Evolutionary conservation across 2,113 vertebrate species (phyloP), one percentile per base, ranked within the genome.

Genomic region (Calidris pugnax): DNA sequence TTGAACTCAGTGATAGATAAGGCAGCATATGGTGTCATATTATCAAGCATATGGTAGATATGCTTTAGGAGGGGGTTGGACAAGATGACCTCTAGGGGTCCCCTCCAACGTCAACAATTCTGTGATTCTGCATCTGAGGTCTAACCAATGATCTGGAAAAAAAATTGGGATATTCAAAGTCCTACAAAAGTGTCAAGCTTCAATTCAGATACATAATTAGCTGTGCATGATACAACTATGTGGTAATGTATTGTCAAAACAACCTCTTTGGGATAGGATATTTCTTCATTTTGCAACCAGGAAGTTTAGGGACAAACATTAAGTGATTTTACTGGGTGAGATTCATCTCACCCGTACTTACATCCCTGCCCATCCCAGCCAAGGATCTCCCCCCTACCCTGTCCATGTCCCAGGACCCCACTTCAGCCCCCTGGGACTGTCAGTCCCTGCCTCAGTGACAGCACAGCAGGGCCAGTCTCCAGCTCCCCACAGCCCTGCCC

Each of bases 351-450:
- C 9, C 6, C 6, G 5, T 35, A 21, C 41, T 63, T 57, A 85
- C 35, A n/a, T 35, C 7, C 39, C n/a, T 59, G 3, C 18, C 17
- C 0, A 1, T 41, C 28, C 39, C 7, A 0, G 0, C 6, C 37
- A 51, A 78, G 55, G 27, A 10, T 45, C 6, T 39, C 8, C 3
- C 18, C 3, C 2, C 7, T 1, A 56, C 8, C 21, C n/a, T 15
- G 2, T 1, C 11, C 45, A 35, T 17, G 41, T 19, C 8, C 28
- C 43, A 51, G 19, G 15, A 32, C 7, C 10, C 24, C 33, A 10
- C 32, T 74, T 24, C 56, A 47, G 2, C 1, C 10, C 12, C 8
- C 20, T 1, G 5, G 24, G 30, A 12, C 60, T 7, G 3, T 41
- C 39, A 17, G 30, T 26, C 41, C 30, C 43, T 51, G 35, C 11